Percentiles rank a stretch among this genome's conserved stretches.
These are phyloP conservation scores for Pseudomyrmex gracilis DNA, from an alignment of 1,140 invertebrate genomes.

Conservation along the genomic window DNA sequence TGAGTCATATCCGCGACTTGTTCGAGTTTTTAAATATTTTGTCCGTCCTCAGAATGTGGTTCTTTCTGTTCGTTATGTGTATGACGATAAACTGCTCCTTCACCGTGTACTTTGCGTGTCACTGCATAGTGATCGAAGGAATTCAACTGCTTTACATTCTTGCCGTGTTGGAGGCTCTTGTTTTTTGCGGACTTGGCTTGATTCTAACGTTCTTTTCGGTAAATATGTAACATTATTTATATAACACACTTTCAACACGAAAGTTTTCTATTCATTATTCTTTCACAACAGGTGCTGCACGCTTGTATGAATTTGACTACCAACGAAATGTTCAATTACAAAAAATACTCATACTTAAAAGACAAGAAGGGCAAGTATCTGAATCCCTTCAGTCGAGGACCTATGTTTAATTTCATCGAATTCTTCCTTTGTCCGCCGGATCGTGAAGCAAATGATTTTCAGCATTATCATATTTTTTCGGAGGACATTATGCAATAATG, in stretches of 20 bases:
- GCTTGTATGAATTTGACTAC: conserved; percentile 97
- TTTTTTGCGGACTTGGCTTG: conserved; percentile 94
- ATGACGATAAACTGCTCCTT: conserved; percentile 94
- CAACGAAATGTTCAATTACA: conserved; percentile 97
- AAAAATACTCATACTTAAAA: conserved; percentile 94
- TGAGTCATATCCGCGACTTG: too few species aligned
- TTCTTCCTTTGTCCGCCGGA: conserved; percentile 94
- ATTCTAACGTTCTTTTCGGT: conserved; percentile 95
- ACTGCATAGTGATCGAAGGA: conserved; percentile 93
- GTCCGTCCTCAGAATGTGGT: conserved; percentile 91
- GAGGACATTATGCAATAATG: conserved; percentile 86
- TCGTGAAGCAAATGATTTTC: conserved; percentile 88
- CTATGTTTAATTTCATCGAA: conserved; percentile 94
- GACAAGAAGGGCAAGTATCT: conserved; percentile 94
- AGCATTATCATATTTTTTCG: conserved; percentile 89
- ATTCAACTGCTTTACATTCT: conserved; percentile 93
- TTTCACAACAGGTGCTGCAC: conserved; percentile 89
- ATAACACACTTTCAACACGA: conserved; percentile 16
- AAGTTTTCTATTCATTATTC: conserved; percentile 38
- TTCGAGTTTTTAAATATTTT: conserved; percentile 17
- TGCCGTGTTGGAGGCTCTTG: conserved; percentile 92
- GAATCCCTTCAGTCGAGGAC: conserved; percentile 95
- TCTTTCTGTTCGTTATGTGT: conserved; percentile 94
- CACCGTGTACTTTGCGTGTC: conserved; percentile 95
- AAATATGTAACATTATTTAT: conserved; percentile 80